Conservation (phyloP, 1,140 invertebrate genomes). For the Phymastichus coffea region DNA sequence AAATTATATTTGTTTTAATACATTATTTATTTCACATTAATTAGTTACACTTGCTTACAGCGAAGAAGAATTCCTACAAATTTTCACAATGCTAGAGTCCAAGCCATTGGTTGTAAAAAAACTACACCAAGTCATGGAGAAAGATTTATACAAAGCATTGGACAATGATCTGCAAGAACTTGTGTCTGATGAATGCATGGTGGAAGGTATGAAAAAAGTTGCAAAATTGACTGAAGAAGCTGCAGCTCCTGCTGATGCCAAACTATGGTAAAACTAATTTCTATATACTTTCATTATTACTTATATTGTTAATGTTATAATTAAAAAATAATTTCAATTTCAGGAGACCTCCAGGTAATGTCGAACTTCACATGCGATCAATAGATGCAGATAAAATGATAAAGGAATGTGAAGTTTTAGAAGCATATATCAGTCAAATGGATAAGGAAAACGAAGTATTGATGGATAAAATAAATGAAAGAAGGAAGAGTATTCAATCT, state of each 20-base stretch:
- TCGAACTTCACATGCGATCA: slow-evolving; percentile 39
- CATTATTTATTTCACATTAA: neutral
- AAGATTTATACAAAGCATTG: slow-evolving; percentile 35
- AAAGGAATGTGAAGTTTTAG: slow-evolving; percentile 32
- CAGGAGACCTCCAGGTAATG: slow-evolving; percentile 47
- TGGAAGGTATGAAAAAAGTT: slow-evolving; percentile 32
- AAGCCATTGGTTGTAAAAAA: slow-evolving; percentile 27
- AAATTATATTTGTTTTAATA: no score
- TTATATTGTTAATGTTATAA: neutral
- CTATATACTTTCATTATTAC: neutral
- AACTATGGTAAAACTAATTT: slow-evolving; percentile 34
- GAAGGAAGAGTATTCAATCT: slow-evolving; percentile 25
- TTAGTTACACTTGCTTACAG: slow-evolving; percentile 31
- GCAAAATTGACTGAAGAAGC: slow-evolving; percentile 29
- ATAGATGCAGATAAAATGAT: slow-evolving; percentile 36
- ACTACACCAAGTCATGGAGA: slow-evolving; percentile 34
- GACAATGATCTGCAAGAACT: slow-evolving; percentile 32
- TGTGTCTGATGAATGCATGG: slow-evolving; percentile 32
- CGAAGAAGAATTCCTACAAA: slow-evolving; percentile 35
- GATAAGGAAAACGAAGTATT: slow-evolving; percentile 39
- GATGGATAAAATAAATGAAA: slow-evolving; percentile 29
- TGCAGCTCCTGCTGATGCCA: slow-evolving; percentile 7
- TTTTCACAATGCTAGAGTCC: slow-evolving; percentile 34
- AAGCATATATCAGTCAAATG: slow-evolving; percentile 29
- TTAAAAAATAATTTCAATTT: slow-evolving; percentile 18